Evolutionary conservation across 2,113 vertebrate genomes (phyloP), one percentile per base, ranked within the genome.

Genomic region (Phycodurus eques): DNA sequence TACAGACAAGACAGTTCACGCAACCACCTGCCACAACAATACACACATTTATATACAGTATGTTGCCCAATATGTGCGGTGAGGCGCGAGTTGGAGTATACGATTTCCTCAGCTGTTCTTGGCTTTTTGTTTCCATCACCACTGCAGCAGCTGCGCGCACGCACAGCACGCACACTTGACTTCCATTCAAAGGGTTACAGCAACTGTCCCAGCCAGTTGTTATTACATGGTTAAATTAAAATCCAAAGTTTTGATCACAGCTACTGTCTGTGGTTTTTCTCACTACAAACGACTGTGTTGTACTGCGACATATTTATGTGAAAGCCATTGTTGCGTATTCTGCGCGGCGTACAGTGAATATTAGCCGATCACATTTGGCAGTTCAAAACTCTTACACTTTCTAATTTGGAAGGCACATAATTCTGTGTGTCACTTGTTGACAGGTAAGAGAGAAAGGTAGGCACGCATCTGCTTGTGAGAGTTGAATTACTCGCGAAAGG

Each of bases 91-190:
- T 20, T 43, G 61, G 4, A 77, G 75, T 60, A 5, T 14, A 35
- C 22, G 65, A 60, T 64, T 71, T 53, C n/a, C 42, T 80, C 86
- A 87, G 86, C 80, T 90, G 89, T 80, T 12, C 8, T 22, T 9
- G 49, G 15, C 79, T 75, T 75, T 82, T 78, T 83, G 77, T 81
- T 15, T 75, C 72, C 31, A 62, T 85, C 71, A 11, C 53, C 57
- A 43, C 20, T 14, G 74, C 11, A 39, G 83, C 82, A 67, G 79
- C 44, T 47, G n/a, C 46, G 27, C 54, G 13, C 27, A 46, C 53
- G 57, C 8, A 1, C 8, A 27, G 17, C 51, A 62, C 49, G 72
- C 62, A 43, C 62, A n/a, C 39, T 13, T 13, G 67, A 62, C 44
- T 68, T 72, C 74, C 74, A 79, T 86, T 86, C 71, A 83, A 51